These are phyloP conservation scores for Ophion ellenae DNA, from an alignment of 2,888 invertebrate species.

Conservation along the genomic window DNA sequence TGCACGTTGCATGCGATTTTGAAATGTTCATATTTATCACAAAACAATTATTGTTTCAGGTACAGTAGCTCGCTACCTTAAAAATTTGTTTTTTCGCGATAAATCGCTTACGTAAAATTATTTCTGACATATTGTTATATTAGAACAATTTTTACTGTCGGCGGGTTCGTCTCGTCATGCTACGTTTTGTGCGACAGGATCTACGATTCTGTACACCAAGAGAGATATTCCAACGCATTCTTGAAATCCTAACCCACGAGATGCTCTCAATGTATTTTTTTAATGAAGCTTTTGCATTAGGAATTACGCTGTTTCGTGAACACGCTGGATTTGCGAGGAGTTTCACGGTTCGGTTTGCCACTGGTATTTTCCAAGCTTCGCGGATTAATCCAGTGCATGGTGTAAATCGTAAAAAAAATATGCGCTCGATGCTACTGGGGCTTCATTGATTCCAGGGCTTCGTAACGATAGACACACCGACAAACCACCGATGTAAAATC, in stretches of 20 bases:
- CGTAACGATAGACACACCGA: too few relatives aligned
- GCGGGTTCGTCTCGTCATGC: neutral
- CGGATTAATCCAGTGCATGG: too few relatives aligned
- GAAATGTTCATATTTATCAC: conserved; percentile 5
- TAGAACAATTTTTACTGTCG: neutral
- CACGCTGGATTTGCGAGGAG: too few relatives aligned
- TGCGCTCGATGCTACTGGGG: too few relatives aligned
- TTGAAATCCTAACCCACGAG: conserved; percentile 69
- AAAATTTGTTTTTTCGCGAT: neutral
- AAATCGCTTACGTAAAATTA: neutral
- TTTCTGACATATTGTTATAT: neutral
- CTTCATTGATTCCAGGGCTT: too few relatives aligned
- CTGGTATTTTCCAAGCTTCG: too few relatives aligned
- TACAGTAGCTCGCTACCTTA: neutral
- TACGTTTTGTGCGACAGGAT: conserved; percentile 28
- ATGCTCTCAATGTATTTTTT: neutral
- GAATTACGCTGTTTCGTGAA: too few relatives aligned
- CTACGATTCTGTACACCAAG: conserved; percentile 63
- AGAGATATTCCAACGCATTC: conserved; percentile 79
- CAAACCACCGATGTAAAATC: too few relatives aligned
- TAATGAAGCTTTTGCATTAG: neutral
- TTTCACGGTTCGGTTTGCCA: too few relatives aligned
- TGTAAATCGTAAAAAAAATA: too few relatives aligned
- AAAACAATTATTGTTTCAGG: neutral
- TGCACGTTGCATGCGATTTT: neutral